Evolutionary conservation across 2,797 vertebrate species (phyloP).

Genomic region (Pitangus sulphuratus): DNA sequence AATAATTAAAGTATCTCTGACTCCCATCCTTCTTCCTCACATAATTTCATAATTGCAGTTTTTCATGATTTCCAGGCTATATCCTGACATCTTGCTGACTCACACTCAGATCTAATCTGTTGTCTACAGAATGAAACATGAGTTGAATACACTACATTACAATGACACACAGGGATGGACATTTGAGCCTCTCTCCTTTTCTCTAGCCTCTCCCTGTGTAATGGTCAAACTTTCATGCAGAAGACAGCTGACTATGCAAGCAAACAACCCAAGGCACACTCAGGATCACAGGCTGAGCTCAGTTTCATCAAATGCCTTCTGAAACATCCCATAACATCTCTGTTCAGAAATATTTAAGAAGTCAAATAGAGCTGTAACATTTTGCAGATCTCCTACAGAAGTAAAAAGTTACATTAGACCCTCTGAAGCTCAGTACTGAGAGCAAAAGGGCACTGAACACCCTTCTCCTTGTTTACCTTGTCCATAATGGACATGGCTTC

Average conservation of each 20-base stretch:
- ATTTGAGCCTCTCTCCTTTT: background rate
- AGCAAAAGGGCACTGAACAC: background rate
- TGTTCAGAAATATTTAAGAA: background rate
- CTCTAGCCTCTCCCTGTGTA: background rate
- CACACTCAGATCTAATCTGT: fast-evolving
- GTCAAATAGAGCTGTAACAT: background rate
- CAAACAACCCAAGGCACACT: background rate
- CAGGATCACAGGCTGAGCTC: background rate
- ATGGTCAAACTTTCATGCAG: background rate
- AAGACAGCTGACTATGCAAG: background rate
- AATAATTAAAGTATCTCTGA: background rate
- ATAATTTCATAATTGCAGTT: background rate
- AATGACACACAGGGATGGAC: background rate
- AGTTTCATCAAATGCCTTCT: background rate
- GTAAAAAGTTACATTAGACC: background rate
- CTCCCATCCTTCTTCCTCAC: background rate
- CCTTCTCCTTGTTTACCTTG: background rate
- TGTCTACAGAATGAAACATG: background rate
- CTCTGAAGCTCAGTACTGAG: background rate
- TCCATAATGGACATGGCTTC: background rate
- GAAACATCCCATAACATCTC: background rate
- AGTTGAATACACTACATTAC: background rate
- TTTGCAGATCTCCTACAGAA: background rate
- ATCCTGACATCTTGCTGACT: background rate
- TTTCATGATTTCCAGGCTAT: background rate